Conservation (phyloP, 2,888 invertebrate genomes). For the Tenthredo mesomela region DNA sequence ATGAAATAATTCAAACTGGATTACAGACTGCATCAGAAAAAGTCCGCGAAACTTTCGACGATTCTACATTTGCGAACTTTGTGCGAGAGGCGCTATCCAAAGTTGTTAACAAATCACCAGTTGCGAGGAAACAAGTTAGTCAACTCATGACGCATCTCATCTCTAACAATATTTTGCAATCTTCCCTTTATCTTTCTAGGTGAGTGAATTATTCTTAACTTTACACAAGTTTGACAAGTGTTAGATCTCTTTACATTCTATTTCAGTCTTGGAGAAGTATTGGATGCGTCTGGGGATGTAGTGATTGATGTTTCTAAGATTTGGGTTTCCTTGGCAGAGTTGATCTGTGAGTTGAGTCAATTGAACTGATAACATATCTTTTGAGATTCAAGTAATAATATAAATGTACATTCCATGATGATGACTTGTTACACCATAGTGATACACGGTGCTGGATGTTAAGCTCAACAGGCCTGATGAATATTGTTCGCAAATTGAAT, state of each 20-base stretch:
- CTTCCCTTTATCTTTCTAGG: slow-evolving; percentile 79
- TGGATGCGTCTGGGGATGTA: slow-evolving; percentile 86
- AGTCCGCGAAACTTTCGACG: slow-evolving; percentile 67
- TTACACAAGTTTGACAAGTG: slow-evolving; percentile 31
- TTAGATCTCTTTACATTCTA: slow-evolving; percentile 59
- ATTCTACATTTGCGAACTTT: slow-evolving; percentile 65
- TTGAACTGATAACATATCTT: slow-evolving; percentile 71
- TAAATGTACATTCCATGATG: slow-evolving; percentile 62
- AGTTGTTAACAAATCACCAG: slow-evolving; percentile 77
- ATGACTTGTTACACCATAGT: slow-evolving; percentile 68
- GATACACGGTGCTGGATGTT: slow-evolving; percentile 70
- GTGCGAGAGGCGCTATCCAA: slow-evolving; percentile 70
- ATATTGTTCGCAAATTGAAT: neutral
- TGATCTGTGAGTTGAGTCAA: slow-evolving; percentile 79
- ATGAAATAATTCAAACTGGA: neutral
- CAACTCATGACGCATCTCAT: slow-evolving; percentile 80
- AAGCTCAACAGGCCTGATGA: slow-evolving; percentile 77
- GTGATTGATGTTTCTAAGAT: slow-evolving; percentile 92
- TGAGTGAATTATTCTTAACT: slow-evolving; percentile 67
- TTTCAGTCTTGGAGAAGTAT: slow-evolving; percentile 82
- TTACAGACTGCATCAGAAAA: slow-evolving; percentile 62
- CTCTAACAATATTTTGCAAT: slow-evolving; percentile 76
- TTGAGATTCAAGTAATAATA: neutral
- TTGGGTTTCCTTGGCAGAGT: slow-evolving; percentile 89
- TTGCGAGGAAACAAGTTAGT: slow-evolving; percentile 78